These are phyloP conservation scores for Machaerirhynchus nigripectus DNA, from an alignment of 2,113 vertebrate genomes.

Conservation along the genomic window DNA sequence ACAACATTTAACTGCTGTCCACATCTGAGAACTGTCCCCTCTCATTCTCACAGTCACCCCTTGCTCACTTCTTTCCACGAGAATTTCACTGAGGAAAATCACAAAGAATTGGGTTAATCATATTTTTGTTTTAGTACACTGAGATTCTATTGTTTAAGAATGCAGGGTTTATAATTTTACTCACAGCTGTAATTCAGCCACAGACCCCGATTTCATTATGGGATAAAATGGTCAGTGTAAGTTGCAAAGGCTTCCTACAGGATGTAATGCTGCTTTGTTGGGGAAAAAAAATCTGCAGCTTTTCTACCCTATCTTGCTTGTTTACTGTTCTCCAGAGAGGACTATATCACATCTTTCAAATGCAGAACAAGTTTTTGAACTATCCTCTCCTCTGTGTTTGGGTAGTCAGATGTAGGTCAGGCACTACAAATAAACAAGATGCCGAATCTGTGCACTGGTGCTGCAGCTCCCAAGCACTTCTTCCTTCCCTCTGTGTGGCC, in stretches of 20 bases:
- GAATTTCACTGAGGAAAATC: not conserved
- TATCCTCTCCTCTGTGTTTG: slow-evolving; percentile 2
- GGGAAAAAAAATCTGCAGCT: not conserved
- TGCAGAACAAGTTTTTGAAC: slow-evolving; percentile 21
- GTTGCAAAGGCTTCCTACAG: not conserved
- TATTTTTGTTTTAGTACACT: not conserved
- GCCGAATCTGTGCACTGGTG: not conserved
- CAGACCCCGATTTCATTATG: not conserved
- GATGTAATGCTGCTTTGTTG: not conserved
- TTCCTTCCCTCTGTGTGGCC: not conserved
- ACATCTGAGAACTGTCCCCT: not conserved
- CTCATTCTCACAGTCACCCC: not conserved
- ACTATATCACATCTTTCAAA: not conserved
- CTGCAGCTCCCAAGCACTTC: not conserved
- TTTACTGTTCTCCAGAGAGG: slow-evolving; percentile 11
- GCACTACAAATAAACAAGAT: not conserved
- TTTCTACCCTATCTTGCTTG: not conserved
- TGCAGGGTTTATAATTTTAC: not conserved
- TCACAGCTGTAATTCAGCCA: not conserved
- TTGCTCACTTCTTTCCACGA: not conserved
- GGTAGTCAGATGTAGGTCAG: slow-evolving; percentile 30
- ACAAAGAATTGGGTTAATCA: not conserved
- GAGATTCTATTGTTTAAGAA: not conserved
- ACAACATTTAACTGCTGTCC: not conserved
- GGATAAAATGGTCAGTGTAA: not conserved